Base-by-base conservation (phyloP, 2,888 invertebrate genomes). In the Imbricaverruca yamaguchii region DNA sequence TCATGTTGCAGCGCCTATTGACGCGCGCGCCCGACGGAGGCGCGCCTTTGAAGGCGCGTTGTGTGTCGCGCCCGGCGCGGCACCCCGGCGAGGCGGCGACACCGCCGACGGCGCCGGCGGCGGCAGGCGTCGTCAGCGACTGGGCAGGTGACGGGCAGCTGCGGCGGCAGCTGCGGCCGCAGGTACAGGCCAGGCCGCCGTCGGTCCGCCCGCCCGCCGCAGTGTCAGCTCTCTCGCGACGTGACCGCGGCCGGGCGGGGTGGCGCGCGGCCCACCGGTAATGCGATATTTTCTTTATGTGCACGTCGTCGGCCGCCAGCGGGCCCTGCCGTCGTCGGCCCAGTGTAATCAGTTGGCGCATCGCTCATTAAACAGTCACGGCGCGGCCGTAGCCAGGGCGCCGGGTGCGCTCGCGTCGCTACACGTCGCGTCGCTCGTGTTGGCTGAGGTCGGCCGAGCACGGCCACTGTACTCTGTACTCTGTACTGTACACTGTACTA, bases 201-300 rank as follows among this genome's bases (percentile, higher is more conserved):
- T 18, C 7, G 4, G 18, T 61, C 18, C 7, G 61, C 61, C 61
- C 15, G 18, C 0, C 61, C 61, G 61, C 61, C 18, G 61, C 61
- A 13, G 39, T 18, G 18, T 7, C 15, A 18, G 13, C 61, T 13
- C 61, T 61, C 61, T 13, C 61, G 8, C 61, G 15, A 18, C 15
- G 61, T 7, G 15, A 61, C 15, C 61, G 7, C 18, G 18, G 15
- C 61, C 7, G 61, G 7, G 15, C 15, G 61, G 61, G 18, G 18
- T 13, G 39, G 39, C 39, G 39, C 39, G 18, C 61, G 8, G 61
- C 7, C 61, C 59, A 59, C 69, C 11, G 69, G 69, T 69, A 69
- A 69, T 69, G 10, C 39, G 69, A 69, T 69, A 69, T 39, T 69
- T 69, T 69, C 69, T 69, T 69, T 69, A 69, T 69, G 69, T 69